A percentile compares a stretch with the other conserved stretches of the same genome.
Evolutionary conservation across 2,113 vertebrate species (phyloP).

Genomic region (Epinephelus lanceolatus): DNA sequence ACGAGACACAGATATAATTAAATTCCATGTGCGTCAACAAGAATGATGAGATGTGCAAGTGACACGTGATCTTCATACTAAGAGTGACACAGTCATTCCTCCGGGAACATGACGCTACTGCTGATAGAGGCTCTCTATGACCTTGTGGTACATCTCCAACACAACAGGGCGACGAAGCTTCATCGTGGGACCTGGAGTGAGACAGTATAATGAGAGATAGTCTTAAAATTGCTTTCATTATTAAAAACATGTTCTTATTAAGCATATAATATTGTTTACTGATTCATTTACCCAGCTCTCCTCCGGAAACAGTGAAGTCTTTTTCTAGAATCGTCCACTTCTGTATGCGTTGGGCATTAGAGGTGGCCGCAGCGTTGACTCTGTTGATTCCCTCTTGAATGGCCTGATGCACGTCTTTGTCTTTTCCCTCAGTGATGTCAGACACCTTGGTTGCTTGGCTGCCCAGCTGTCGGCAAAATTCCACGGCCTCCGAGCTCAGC

Average conservation of each 20-base stretch:
- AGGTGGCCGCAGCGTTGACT: conserved; percentile 84
- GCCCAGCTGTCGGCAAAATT: conserved; percentile 87
- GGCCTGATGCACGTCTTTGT: conserved; percentile 81
- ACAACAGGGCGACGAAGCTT: conserved; percentile 87
- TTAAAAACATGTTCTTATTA: not conserved
- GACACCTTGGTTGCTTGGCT: conserved; percentile 87
- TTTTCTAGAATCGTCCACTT: conserved; percentile 88
- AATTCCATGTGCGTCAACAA: conserved; percentile 3
- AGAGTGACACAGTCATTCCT: not conserved
- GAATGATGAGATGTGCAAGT: not conserved
- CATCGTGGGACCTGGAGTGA: conserved; percentile 89
- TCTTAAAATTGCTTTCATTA: not conserved
- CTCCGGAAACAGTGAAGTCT: conserved; percentile 91
- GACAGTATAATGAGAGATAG: conserved; percentile 9
- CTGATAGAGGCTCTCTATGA: conserved; percentile 86
- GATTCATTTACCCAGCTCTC: conserved; percentile 87
- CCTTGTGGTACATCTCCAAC: conserved; percentile 85
- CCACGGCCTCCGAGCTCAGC: conserved; percentile 86
- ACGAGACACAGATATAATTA: conserved; percentile 7
- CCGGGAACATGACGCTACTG: conserved; percentile 38
- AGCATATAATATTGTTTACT: no score
- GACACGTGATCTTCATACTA: conserved; percentile 1
- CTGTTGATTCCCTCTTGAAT: conserved; percentile 88
- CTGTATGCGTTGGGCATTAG: conserved; percentile 88
- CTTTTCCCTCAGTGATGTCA: conserved; percentile 82